Evolutionary conservation across 2,113 vertebrate genomes (phyloP), one percentile per base, ranked within the genome.

Genomic region (Microtus montanus): DNA sequence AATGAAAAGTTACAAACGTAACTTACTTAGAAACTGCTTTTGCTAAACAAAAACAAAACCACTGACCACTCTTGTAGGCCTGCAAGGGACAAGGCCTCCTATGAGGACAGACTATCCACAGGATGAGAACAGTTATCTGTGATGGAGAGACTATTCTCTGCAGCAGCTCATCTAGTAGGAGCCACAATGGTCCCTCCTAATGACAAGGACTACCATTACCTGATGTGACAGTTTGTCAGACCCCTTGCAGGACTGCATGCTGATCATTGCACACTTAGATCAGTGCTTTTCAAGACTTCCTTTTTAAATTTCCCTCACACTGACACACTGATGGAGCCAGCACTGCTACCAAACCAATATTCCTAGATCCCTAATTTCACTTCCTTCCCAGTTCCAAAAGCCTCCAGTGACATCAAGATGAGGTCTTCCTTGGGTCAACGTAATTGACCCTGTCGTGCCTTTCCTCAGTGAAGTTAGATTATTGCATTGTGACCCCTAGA

Each of bases 331-430:
- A 91, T 47, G 33, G 3, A 47, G 41, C 52, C 41, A 58, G 58
- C 58, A 47, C 47, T 66, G 28, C 35, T 47, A 63, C 41, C 91
- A 93, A 93, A 71, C 75, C 44, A 88, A 20, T 49, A 71, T 73
- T 92, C 44, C 75, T 87, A 71, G 95, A 89, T 71, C 33, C 44
- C 63, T 84, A 35, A 96, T 47, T 92, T 89, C 75, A 66, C 58
- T 20, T 64, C 64, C 70, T 95, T 92, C n/a, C 47, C 61, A 5
- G 28, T 47, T 75, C 75, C 90, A 80, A 74, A 94, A 82, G 35
- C 77, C 61, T 82, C 75, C 33, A 83, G 17, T 28, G 77, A 33
- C 77, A 71, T 87, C 71, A 84, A 95, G 38, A 87, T 68, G 63
- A 95, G 86, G 75, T 64, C 77, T 83, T 92, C 58, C 35, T 73